A percentile compares a stretch with the other conserved stretches of the same genome.
Conservation (phyloP, 2,888 invertebrate genomes). For the Graphium colonna region DNA sequence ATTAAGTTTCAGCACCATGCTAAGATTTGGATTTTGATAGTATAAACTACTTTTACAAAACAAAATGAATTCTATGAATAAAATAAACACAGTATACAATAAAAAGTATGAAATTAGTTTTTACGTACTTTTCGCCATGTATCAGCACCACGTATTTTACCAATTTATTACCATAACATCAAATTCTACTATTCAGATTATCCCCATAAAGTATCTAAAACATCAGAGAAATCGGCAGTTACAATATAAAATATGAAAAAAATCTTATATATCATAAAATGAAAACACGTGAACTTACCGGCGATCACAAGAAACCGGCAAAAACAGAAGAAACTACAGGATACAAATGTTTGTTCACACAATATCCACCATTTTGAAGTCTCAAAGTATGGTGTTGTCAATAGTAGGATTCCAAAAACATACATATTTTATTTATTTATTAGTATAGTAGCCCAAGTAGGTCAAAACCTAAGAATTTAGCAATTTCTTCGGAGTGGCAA, state of each 20-base stretch:
- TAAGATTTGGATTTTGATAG: conserved; percentile 28
- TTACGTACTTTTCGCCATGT: conserved; percentile 28
- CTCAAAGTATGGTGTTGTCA: too few relatives aligned
- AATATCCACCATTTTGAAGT: too few relatives aligned
- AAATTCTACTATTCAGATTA: conserved; percentile 22
- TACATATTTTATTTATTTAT: too few relatives aligned
- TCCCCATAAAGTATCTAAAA: conserved; percentile 18
- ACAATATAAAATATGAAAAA: conserved; percentile 24
- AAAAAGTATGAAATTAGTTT: conserved; percentile 4
- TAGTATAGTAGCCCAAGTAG: too few relatives aligned
- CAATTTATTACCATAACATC: conserved; percentile 28
- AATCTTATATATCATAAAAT: conserved; percentile 16
- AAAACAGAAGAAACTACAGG: conserved; percentile 16
- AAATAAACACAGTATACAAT: conserved; percentile 18
- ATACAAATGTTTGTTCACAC: conserved; percentile 25
- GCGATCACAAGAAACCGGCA: conserved; percentile 11
- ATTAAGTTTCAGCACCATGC: conserved; percentile 28
- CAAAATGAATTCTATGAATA: conserved; percentile 24
- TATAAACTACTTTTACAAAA: conserved; percentile 22
- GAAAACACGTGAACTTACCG: conserved; percentile 15
- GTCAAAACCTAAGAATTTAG: too few relatives aligned
- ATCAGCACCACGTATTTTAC: conserved; percentile 28
- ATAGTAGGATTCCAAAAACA: too few relatives aligned
- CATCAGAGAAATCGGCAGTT: conserved; percentile 14
- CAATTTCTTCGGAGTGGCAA: too few relatives aligned